A percentile compares a stretch with the other conserved stretches of the same genome.
Evolutionary conservation across 2,113 vertebrate species (phyloP).

Genomic region (Oxygymnocypris stewartii): DNA sequence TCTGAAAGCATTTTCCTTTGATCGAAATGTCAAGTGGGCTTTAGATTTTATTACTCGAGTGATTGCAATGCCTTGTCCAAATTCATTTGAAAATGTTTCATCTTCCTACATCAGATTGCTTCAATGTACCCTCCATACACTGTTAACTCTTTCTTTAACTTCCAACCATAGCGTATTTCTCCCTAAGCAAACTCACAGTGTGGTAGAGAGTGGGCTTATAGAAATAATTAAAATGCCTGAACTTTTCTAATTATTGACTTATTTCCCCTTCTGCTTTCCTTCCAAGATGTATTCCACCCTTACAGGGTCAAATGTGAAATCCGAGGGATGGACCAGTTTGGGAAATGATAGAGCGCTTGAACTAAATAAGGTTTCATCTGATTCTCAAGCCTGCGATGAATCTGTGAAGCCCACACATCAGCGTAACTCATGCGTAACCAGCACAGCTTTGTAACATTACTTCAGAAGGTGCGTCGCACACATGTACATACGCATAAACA

Average conservation of each 20-base stretch:
- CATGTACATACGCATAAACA: background rate
- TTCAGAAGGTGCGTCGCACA: background rate
- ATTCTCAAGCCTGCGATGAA: constrained; percentile 23
- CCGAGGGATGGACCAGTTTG: constrained; percentile 25
- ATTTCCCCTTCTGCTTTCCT: constrained; percentile 6
- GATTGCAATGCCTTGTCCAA: constrained; percentile 8
- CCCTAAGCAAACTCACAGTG: background rate
- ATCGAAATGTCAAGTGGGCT: constrained; percentile 9
- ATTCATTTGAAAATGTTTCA: background rate
- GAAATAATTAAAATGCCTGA: background rate
- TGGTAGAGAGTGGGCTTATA: background rate
- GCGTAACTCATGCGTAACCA: constrained; percentile 8
- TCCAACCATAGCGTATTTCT: background rate
- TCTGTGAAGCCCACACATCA: constrained; percentile 40
- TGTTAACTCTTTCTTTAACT: background rate
- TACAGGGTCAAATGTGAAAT: constrained; percentile 37
- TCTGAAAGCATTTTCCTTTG: constrained; percentile 12
- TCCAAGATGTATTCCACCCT: constrained; percentile 12
- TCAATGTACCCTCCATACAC: background rate
- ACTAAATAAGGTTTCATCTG: constrained; percentile 3
- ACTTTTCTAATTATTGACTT: constrained; percentile 27
- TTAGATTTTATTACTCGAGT: constrained; percentile 23
- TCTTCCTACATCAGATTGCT: background rate
- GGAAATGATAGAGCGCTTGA: constrained; percentile 13
- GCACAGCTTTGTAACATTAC: constrained; percentile 24